Evolutionary conservation across 2,797 vertebrate genomes (phyloP).

Genomic region (Neopelma chrysocephalum): DNA sequence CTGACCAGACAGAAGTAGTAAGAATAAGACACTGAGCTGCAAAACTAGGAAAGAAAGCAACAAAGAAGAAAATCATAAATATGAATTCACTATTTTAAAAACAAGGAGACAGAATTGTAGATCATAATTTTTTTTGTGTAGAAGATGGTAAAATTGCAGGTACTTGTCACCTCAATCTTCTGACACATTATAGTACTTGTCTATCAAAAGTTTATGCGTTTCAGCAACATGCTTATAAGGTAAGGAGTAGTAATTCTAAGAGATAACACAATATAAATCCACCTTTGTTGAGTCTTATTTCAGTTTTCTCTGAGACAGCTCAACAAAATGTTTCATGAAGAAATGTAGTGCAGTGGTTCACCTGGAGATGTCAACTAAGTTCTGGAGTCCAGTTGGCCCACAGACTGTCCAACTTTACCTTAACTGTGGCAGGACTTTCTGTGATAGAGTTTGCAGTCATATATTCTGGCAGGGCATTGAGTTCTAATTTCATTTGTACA

Average conservation of each 20-base stretch:
- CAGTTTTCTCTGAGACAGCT: background rate
- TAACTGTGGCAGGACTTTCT: background rate
- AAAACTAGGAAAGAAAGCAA: background rate
- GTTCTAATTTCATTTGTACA: background rate
- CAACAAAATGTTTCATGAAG: background rate
- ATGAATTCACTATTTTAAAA: background rate
- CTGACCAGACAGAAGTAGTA: background rate
- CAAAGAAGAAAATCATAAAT: background rate
- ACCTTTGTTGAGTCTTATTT: background rate
- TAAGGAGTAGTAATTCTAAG: background rate
- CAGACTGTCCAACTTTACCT: background rate
- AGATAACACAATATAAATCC: background rate
- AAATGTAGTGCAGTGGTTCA: background rate
- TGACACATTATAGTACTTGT: background rate
- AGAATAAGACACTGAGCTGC: background rate
- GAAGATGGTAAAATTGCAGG: background rate
- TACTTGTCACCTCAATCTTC: background rate
- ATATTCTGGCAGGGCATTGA: background rate
- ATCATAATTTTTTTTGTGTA: background rate
- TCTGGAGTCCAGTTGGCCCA: background rate
- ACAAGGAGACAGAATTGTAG: background rate
- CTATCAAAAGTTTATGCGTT: background rate
- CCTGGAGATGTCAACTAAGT: accelerated
- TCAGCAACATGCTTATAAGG: background rate
- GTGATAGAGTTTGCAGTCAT: background rate